Evolutionary conservation across 37 sponge, comb jelly and placozoan genomes (phyloP), one percentile per base, ranked within the genome.

Genomic region (Theonella swinhoei): DNA sequence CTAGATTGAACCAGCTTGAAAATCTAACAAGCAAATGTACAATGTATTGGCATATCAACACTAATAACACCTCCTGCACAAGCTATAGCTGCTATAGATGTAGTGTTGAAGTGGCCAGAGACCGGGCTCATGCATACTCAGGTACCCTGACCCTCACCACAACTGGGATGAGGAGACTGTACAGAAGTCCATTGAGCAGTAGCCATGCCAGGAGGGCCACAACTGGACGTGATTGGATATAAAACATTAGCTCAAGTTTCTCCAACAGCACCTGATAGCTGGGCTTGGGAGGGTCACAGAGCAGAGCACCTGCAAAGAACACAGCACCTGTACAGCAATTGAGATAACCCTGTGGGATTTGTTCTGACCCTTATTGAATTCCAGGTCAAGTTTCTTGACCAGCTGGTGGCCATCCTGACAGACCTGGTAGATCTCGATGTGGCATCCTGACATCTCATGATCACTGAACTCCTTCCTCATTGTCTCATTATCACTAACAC

Each of bases 371-470:
- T 88, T 71, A 28, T 67, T 63, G 19, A 83, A 54, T 3, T 88
- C 72, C 26, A 79, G 66, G 24, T 1, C 25, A 5, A 71, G 42
- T 22, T 26, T 78, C 60, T 70, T 74, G 0, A 88, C 28, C 1
- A 69, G 39, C 11, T 58, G 37, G 38, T 40, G 36, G 61, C 89
- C 89, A 41, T 82, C 83, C 64, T 88, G 89, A 59, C 83, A 88
- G 23, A 76, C 33, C 20, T 72, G 39, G 54, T 64, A 76, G 35
- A 88, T 43, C 28, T 76, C 69, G 8, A 83, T n/a, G 33, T 75
- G 42, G 64, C 89, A 88, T 42, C 82, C 78, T 9, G 38, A 29
- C 70, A 54, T 61, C 1, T 65, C 41, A 40, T 72, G 23, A 22
- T 77, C 23, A 22, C 35, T 54, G 30, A 63, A 88, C 47, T 41